Evolutionary conservation across 1,140 invertebrate species (phyloP).

Genomic region (Asobara japonica): DNA sequence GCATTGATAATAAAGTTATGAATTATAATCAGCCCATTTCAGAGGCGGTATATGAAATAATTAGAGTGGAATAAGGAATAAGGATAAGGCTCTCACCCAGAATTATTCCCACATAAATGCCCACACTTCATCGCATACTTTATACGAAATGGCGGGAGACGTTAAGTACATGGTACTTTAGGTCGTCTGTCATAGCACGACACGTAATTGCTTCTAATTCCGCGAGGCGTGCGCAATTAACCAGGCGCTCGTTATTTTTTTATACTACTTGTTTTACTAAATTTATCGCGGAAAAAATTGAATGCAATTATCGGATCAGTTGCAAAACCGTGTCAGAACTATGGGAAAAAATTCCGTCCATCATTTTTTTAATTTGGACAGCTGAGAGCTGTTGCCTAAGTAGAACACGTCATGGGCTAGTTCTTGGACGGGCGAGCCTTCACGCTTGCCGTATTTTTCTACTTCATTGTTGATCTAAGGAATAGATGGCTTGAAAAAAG

Average conservation of each 20-base stretch:
- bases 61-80: neutral
- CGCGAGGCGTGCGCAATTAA: conserved; percentile 40
- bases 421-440: neutral
- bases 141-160: conserved; percentile 29
- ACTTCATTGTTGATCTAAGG: neutral
- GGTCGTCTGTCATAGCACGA: conserved; percentile 25
- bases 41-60: neutral
- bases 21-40: neutral
- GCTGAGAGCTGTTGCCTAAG: neutral
- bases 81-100: neutral
- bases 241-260: neutral
- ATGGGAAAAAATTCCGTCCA: neutral
- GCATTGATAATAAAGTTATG: too few species aligned
- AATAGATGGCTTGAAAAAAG: neutral
- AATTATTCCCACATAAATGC: neutral
- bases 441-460: neutral
- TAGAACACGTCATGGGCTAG: neutral
- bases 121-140: neutral
- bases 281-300: conserved; percentile 9
- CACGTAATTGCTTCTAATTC: conserved; percentile 43
- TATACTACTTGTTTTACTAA: conserved; percentile 20
- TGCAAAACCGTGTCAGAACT: neutral
- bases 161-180: conserved; percentile 23
- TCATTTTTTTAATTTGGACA: neutral
- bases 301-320: neutral